Evolutionary conservation across 2,113 vertebrate genomes (phyloP), one percentile per base, ranked within the genome.

Genomic region (Peromyscus polionotus): DNA sequence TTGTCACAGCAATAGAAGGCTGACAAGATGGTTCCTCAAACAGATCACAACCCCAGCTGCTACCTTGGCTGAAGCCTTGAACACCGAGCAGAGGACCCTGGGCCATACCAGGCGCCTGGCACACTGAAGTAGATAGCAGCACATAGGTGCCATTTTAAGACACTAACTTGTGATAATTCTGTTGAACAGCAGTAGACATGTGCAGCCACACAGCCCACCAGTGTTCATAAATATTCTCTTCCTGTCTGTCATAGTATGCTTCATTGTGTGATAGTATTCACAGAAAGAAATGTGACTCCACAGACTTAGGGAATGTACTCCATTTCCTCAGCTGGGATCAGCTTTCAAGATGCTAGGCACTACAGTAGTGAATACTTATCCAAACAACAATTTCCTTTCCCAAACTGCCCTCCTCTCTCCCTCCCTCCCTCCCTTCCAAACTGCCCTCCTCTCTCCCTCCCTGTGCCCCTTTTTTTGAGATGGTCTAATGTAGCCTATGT

Each of bases 311-410:
- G 17, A 93, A 9, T 75, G 76, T 22, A 28, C 19, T 72, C 63
- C 7, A 36, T 93, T 88, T 96, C 92, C 76, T 93, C 65, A 84
- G 14, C 42, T 45, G 39, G 75, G 92, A 94, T 24, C 57, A 91
- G 68, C 36, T 81, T 93, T 95, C 84, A 90, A 92, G 72, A 67
- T 73, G 22, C 42, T 16, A 88, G 36, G 24, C 65, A 63, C 10
- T 39, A 90, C 9, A 75, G 3, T 20, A n/a, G 22, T 65, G 5
- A 57, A 95, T 81, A 86, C 65, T 79, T 75, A 73, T 42, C 75
- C 76, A 10, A 17, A 59, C 28, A 57, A 39, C 31, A 86, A 9
- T 90, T 88, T 67, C 67, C 91, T 87, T 95, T 33, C 39, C 80
- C 28, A 93, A 80, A 61, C 39, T 22, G 51, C 83, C 61, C 92